Evolutionary conservation across 2,888 invertebrate genomes (phyloP).

Genomic region (Corbicula japonica): DNA sequence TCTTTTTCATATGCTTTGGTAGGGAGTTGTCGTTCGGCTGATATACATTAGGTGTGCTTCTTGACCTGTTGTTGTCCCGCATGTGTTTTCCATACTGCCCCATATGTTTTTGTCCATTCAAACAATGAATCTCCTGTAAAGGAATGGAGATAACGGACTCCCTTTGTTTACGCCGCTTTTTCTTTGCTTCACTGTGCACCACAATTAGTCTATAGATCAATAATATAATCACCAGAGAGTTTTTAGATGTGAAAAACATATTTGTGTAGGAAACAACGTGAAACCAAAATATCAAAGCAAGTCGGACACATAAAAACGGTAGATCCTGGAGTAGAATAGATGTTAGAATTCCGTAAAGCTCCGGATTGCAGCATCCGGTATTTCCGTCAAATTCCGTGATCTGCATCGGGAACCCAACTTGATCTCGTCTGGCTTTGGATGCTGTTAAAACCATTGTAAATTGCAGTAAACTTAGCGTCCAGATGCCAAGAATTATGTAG

Average conservation of each 20-base stretch:
- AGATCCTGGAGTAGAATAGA: constrained; percentile 85
- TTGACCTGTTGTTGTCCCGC: constrained; percentile 29
- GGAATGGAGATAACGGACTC: constrained; percentile 19
- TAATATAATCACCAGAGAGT: constrained; percentile 94
- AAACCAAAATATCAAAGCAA: constrained; percentile 95
- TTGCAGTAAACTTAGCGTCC: constrained; percentile 97
- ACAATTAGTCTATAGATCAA: constrained; percentile 92
- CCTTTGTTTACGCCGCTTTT: constrained; percentile 41
- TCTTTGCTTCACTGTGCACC: constrained; percentile 60
- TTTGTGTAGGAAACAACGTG: constrained; percentile 97
- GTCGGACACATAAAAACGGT: constrained; percentile 86
- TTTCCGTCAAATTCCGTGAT: constrained; percentile 26
- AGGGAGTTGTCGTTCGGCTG: constrained; percentile 5
- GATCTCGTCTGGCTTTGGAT: constrained; percentile 87
- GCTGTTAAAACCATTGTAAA: constrained; percentile 97
- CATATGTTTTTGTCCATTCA: constrained; percentile 45
- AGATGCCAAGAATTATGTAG: constrained; percentile 94
- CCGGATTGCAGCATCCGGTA: constrained; percentile 77
- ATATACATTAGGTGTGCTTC: constrained; percentile 45
- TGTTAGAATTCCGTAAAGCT: constrained; percentile 80
- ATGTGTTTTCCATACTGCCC: constrained; percentile 11
- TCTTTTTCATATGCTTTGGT: constrained; percentile 32
- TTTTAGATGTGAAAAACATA: constrained; percentile 98
- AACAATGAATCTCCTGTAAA: constrained; percentile 37
- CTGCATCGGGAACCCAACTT: constrained; percentile 74